phyloP scores from a whole-genome alignment of 1,140 invertebrate genomes.

The Drosophila nasuta region DNA sequence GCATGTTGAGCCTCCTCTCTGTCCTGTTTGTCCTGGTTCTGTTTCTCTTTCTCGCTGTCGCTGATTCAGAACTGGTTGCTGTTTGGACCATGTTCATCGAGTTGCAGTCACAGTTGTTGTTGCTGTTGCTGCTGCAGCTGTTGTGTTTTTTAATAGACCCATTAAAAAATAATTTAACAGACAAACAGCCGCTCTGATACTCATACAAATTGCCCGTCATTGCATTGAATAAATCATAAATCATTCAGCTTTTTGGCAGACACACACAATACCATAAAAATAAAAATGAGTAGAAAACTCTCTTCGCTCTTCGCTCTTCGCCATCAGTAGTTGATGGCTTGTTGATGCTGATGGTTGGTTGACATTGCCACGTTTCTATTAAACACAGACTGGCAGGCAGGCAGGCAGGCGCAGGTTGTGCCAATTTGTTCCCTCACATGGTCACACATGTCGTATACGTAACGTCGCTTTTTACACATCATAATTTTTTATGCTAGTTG shows the following conservation, averaged over 20 bases:
- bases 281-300: conserved; percentile 43
- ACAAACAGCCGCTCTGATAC: conserved; percentile 47
- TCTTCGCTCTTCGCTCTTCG: background rate
- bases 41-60: background rate
- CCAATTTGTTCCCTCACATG: conserved; percentile 54
- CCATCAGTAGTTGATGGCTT: conserved; percentile 47
- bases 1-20: conserved; percentile 31
- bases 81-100: conserved; percentile 44
- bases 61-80: conserved; percentile 1
- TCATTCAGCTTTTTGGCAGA: conserved; percentile 69
- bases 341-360: conserved; percentile 28
- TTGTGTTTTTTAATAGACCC: conserved; percentile 81
- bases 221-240: conserved; percentile 81
- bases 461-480: conserved; percentile 71
- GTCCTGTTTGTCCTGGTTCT: conserved; percentile 5
- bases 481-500: conserved; percentile 82
- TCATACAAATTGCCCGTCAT: conserved; percentile 47
- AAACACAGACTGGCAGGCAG: conserved; percentile 31
- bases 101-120: conserved; percentile 42
- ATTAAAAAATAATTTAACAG: conserved; percentile 82
- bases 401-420: conserved; percentile 53
- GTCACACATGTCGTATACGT: conserved; percentile 2
- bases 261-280: conserved; percentile 34
- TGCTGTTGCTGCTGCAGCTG: conserved; percentile 61
- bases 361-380: conserved; percentile 64